Evolutionary conservation across 1,140 invertebrate genomes (phyloP).

Genomic region (Elymnias hypermnestra): DNA sequence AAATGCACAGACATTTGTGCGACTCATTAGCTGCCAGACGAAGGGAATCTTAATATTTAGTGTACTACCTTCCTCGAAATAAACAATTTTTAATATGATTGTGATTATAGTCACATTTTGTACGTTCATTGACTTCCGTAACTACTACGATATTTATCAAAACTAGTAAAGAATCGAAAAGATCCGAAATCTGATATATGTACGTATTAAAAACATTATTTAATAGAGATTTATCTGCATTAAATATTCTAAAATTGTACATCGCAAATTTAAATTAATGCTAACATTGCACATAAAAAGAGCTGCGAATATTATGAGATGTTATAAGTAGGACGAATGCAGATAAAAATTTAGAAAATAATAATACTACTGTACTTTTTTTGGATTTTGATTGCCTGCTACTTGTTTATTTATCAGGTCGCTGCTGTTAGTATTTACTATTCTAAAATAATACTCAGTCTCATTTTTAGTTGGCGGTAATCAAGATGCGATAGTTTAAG

Average conservation of each 20-base stretch:
- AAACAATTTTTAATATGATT: slow-evolving; percentile 34
- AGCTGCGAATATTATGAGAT: slow-evolving; percentile 4
- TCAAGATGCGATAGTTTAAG: slow-evolving; percentile 50
- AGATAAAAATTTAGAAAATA: slow-evolving; percentile 9
- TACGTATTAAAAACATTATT: slow-evolving; percentile 17
- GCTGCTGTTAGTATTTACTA: slow-evolving; percentile 52
- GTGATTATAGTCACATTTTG: slow-evolving; percentile 70
- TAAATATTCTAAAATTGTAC: slow-evolving; percentile 1
- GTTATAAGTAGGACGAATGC: neutral
- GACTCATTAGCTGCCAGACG: slow-evolving; percentile 56
- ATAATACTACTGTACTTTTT: slow-evolving; percentile 30
- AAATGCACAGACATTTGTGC: slow-evolving; percentile 53
- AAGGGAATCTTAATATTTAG: slow-evolving; percentile 48
- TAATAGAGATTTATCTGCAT: slow-evolving; percentile 10
- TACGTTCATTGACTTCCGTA: slow-evolving; percentile 44
- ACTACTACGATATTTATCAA: slow-evolving; percentile 30
- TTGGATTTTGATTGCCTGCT: slow-evolving; percentile 45
- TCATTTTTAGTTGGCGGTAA: slow-evolving; percentile 67
- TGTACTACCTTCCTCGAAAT: slow-evolving; percentile 31
- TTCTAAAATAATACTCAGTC: slow-evolving; percentile 71
- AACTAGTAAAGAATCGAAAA: slow-evolving; percentile 57
- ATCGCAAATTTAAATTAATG: slow-evolving; percentile 5
- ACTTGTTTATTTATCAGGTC: slow-evolving; percentile 37
- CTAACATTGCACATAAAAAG: neutral
- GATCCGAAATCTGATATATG: slow-evolving; percentile 28